Percentiles rank a stretch among this genome's conserved stretches.
These are phyloP conservation scores for Coendou prehensilis DNA, from an alignment of 2,797 vertebrate genomes.

Conservation along the genomic window DNA sequence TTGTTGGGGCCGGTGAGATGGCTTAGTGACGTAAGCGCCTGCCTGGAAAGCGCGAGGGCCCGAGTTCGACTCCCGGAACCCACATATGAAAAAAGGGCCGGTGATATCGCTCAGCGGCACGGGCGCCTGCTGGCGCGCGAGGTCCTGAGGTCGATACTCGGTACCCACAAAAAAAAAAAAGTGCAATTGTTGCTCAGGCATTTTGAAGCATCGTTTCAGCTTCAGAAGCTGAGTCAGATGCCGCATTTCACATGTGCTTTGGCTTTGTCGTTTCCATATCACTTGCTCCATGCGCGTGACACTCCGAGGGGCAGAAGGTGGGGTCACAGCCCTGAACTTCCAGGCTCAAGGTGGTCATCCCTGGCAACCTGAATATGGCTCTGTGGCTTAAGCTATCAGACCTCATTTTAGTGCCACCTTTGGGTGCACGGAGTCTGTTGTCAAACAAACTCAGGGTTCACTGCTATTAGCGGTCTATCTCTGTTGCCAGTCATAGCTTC, in stretches of 20 bases:
- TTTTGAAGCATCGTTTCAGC: constrained; percentile 44
- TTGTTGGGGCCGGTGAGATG: no score
- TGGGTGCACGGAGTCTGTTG: constrained; percentile 76
- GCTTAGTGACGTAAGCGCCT: no score
- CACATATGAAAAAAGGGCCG: no score
- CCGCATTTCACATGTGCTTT: not conserved
- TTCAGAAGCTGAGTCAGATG: not conserved
- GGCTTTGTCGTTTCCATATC: not conserved
- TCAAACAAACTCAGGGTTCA: constrained; percentile 83
- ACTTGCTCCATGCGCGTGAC: not conserved
- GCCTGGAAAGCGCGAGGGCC: no score
- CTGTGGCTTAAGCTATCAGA: constrained; percentile 36
- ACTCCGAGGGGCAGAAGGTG: not conserved
- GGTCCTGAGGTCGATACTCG: no score
- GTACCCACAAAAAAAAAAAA: not conserved
- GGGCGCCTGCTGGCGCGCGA: no score
- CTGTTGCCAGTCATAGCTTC: constrained; percentile 85
- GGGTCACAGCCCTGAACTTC: not conserved
- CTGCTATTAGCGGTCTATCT: constrained; percentile 85
- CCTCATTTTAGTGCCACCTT: constrained; percentile 71
- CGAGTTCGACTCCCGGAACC: no score
- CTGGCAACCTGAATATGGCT: not conserved
- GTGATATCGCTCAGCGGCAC: no score
- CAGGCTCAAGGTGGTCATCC: not conserved
- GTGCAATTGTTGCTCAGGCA: constrained; percentile 24